These are phyloP conservation scores for Sarcophaga rosellei DNA, from an alignment of 2,888 invertebrate genomes.

Conservation along the genomic window DNA sequence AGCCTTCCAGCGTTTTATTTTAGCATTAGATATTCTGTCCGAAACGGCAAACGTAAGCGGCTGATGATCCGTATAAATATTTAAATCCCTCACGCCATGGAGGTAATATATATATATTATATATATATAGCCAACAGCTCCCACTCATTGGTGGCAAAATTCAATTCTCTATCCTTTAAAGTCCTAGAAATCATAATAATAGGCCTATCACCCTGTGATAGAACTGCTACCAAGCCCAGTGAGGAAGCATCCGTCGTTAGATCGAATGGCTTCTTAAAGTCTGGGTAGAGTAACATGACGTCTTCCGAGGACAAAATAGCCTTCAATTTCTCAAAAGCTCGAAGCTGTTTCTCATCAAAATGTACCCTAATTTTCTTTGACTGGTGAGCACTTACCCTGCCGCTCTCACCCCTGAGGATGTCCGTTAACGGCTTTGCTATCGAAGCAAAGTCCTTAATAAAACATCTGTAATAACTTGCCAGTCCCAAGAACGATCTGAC, in stretches of 20 bases:
- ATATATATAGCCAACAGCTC: slow-evolving; percentile 76
- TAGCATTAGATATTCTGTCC: slow-evolving; percentile 64
- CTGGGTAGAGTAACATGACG: slow-evolving; percentile 58
- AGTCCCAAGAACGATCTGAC: slow-evolving; percentile 45
- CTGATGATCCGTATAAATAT: slow-evolving; percentile 68
- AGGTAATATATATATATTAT: too few relatives aligned
- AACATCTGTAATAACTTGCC: slow-evolving; percentile 15
- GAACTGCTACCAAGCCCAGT: slow-evolving; percentile 44
- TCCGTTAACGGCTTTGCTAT: slow-evolving; percentile 68
- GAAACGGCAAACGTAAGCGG: slow-evolving; percentile 67
- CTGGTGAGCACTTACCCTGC: slow-evolving; percentile 55
- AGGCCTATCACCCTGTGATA: slow-evolving; percentile 42
- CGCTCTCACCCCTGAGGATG: slow-evolving; percentile 67
- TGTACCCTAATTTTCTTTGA: slow-evolving; percentile 53
- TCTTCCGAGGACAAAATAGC: slow-evolving; percentile 51
- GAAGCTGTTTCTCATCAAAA: slow-evolving; percentile 51
- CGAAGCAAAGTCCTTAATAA: slow-evolving; percentile 57
- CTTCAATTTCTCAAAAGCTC: slow-evolving; percentile 61
- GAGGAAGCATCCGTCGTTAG: slow-evolving; percentile 59
- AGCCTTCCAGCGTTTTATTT: slow-evolving; percentile 36
- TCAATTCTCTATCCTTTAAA: slow-evolving; percentile 22
- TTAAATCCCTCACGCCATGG: slow-evolving; percentile 72
- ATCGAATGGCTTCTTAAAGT: slow-evolving; percentile 64
- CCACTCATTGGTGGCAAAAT: slow-evolving; percentile 60
- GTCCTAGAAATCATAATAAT: slow-evolving; percentile 40